Conservation (phyloP, 1,140 invertebrate species). For the Prorops nasuta region DNA sequence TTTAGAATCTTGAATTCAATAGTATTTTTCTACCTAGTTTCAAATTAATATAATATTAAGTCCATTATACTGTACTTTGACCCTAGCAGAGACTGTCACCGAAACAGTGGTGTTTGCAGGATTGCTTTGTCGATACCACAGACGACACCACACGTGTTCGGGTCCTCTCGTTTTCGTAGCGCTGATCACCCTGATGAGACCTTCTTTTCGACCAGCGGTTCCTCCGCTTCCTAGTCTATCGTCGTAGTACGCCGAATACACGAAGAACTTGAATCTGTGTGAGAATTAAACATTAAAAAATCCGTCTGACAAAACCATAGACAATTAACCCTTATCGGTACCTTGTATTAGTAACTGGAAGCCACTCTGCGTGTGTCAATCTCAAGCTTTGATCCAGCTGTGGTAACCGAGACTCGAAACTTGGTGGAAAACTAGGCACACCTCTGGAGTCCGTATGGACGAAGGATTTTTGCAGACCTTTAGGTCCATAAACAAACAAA, state of each 20-base stretch:
- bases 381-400: constrained; percentile 44
- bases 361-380: constrained; percentile 52
- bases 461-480: constrained; percentile 29
- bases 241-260: constrained; percentile 88
- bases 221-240: constrained; percentile 61
- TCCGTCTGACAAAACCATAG: background rate
- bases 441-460: constrained; percentile 41
- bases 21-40: background rate
- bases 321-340: constrained; percentile 11
- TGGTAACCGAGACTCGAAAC: constrained; percentile 47
- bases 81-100: constrained; percentile 70
- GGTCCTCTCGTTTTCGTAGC: constrained; percentile 80
- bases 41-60: background rate
- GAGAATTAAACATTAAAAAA: constrained; percentile 1
- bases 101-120: constrained; percentile 53
- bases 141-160: constrained; percentile 82
- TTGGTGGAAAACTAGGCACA: constrained; percentile 46
- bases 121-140: constrained; percentile 67
- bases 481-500: constrained; percentile 38
- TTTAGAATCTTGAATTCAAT: background rate
- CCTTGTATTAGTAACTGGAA: constrained; percentile 55
- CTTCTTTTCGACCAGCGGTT: constrained; percentile 33
- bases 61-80: constrained; percentile 62
- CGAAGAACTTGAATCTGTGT: constrained; percentile 82
- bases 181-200: constrained; percentile 77